phyloP scores from a whole-genome alignment of 2,888 invertebrate species.

The Phorcus lineatus region DNA sequence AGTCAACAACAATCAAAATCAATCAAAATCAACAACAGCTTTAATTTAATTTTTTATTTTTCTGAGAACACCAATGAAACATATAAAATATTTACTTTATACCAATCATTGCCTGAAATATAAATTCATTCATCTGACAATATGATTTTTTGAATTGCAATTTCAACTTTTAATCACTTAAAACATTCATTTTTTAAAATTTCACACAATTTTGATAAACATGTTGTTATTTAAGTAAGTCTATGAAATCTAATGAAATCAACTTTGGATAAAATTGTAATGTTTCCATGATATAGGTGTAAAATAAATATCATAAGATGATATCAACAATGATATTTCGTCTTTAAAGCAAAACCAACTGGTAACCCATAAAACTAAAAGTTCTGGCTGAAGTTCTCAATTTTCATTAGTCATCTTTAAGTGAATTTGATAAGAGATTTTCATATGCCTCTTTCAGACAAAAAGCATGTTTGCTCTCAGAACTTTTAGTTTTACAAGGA shows the following conservation, averaged over 20 bases:
- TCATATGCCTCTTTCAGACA: too few species aligned
- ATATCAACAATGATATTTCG: conserved; percentile 17
- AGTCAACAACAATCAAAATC: too few species aligned
- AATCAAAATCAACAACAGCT: not conserved
- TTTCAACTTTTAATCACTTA: not conserved
- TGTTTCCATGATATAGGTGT: conserved; percentile 6
- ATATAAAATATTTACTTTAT: conserved; percentile 21
- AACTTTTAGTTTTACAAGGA: not conserved
- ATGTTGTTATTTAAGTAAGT: too few species aligned
- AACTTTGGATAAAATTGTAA: not conserved
- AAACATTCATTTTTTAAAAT: not conserved
- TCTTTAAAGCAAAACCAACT: conserved; percentile 9
- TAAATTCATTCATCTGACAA: too few species aligned
- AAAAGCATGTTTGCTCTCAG: too few species aligned
- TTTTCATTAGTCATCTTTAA: too few species aligned
- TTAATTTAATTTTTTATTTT: conserved; percentile 8
- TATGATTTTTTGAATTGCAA: not conserved
- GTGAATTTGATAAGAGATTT: too few species aligned
- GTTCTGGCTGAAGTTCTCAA: too few species aligned
- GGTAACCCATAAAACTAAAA: not conserved
- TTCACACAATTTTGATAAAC: not conserved
- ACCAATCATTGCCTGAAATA: not conserved
- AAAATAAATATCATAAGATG: conserved; percentile 16
- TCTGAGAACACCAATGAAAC: conserved; percentile 23
- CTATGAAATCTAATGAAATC: too few species aligned